Evolutionary conservation across 2,113 vertebrate genomes (phyloP).

Genomic region (Nymphicus hollandicus): DNA sequence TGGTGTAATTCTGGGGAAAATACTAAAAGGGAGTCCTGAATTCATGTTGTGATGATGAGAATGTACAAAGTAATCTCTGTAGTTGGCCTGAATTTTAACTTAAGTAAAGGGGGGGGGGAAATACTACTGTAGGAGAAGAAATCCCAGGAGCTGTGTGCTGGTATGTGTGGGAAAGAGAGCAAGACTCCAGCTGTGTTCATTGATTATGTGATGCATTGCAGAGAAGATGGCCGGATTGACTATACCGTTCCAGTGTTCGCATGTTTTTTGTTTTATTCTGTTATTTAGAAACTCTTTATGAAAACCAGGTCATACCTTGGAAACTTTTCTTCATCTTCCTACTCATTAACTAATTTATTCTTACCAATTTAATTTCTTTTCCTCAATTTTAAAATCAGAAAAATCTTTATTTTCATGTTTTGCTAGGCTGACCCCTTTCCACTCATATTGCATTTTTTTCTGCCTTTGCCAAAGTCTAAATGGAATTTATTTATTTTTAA

Average conservation of each 20-base stretch:
- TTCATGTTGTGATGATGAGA: background rate
- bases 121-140: background rate
- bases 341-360: background rate
- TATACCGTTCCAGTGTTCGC: background rate
- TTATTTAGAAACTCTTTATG: background rate
- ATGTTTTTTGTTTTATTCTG: background rate
- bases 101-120: background rate
- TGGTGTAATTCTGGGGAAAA: background rate
- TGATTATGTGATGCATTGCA: fast-evolving
- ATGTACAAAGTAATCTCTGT: fast-evolving
- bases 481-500: background rate
- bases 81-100: background rate
- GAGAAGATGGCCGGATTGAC: background rate
- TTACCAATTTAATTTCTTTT: background rate
- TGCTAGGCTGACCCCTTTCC: background rate
- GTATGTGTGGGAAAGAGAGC: background rate
- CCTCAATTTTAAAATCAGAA: background rate
- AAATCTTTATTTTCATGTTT: background rate
- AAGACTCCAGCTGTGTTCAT: background rate
- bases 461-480: background rate
- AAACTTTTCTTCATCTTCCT: background rate
- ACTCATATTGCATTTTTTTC: background rate
- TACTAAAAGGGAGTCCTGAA: background rate
- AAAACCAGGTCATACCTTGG: fast-evolving
- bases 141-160: background rate